These are phyloP conservation scores for Acanthurus tractus DNA, from an alignment of 2,797 vertebrate species.

Conservation along the genomic window DNA sequence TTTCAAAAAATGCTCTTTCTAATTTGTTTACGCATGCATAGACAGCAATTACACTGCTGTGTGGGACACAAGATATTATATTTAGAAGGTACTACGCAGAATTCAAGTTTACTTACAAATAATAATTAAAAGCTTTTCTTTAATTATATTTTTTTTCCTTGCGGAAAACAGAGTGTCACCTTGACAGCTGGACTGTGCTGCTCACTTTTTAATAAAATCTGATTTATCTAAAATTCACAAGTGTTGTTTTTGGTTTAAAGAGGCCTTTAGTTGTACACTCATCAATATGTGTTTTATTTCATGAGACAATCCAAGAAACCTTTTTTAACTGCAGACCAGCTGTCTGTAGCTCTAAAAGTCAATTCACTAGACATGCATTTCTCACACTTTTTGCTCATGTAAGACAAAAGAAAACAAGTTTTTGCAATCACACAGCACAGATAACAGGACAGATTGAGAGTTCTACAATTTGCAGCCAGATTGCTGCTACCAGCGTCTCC, in stretches of 20 bases:
- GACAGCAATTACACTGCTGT: constrained; percentile 69
- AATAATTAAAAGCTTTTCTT: constrained; percentile 19
- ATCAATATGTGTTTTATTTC: constrained; percentile 5
- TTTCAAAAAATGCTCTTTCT: constrained; percentile 74
- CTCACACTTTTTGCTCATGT: constrained; percentile 43
- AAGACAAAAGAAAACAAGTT: constrained; percentile 33
- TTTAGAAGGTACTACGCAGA: constrained; percentile 26
- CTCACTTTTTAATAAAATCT: not conserved
- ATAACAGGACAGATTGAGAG: constrained; percentile 26
- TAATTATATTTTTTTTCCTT: not conserved
- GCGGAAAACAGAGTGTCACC: not conserved
- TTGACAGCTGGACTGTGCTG: not conserved
- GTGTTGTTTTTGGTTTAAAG: not conserved
- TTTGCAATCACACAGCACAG: constrained; percentile 26
- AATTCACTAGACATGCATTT: constrained; percentile 16
- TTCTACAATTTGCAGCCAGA: constrained; percentile 62
- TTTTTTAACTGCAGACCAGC: constrained; percentile 6
- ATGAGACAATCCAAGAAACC: not conserved
- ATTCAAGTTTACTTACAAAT: constrained; percentile 12
- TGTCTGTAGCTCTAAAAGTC: constrained; percentile 30
- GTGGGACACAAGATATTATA: constrained; percentile 46
- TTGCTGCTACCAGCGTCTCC: constrained; percentile 57
- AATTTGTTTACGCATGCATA: constrained; percentile 78
- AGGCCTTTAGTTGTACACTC: not conserved
- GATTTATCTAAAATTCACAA: not conserved